Evolutionary conservation across 2,797 vertebrate genomes (phyloP), one percentile per base, ranked within the genome.

Genomic region (Epinephelus awoara): DNA sequence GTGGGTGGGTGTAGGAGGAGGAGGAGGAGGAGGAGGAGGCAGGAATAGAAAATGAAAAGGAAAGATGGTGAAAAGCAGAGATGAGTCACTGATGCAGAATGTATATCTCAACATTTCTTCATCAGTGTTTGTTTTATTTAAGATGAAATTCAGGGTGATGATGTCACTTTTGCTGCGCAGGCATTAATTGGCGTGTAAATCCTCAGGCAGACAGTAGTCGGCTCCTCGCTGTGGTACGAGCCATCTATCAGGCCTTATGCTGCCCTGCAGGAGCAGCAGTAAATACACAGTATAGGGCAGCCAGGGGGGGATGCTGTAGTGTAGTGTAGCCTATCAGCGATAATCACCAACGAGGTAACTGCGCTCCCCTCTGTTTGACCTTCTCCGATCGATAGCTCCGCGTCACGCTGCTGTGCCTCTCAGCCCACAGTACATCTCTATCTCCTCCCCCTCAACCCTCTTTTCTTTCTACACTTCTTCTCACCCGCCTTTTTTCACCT

Each of bases 341-440:
- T 92, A 89, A 92, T 94, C 84, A 90, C 84, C 85, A 80, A 51
- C 0, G 15, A 80, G 89, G 87, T 89, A 90, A 93, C 86, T 79
- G 86, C 86, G 80, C 50, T 88, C 86, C 83, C 87, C 85, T 89
- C 70, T 51, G 71, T 44, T 6, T 87, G 91, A 91, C 91, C 92
- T 90, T 61, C 66, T 61, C 55, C 34, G 6, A 92, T 93, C 85
- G 42, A 93, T 92, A 47, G 46, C 77, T 44, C 46, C 34, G 3
- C 29, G 58, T 88, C 83, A 85, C 34, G 50, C 81, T 38, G 68
- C 75, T 4, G 57, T 59, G 67, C 17, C 79, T 66, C 63, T 57
- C 54, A 23, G 66, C 19, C 68, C 67, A 46, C 67, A 71, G 29
- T 14, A 55, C 65, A 47, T 75, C 87, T 88, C 75, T 18, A 67